Evolutionary conservation across 2,888 invertebrate genomes (phyloP), one percentile per base, ranked within the genome.

Genomic region (Bembecia ichneumoniformis): DNA sequence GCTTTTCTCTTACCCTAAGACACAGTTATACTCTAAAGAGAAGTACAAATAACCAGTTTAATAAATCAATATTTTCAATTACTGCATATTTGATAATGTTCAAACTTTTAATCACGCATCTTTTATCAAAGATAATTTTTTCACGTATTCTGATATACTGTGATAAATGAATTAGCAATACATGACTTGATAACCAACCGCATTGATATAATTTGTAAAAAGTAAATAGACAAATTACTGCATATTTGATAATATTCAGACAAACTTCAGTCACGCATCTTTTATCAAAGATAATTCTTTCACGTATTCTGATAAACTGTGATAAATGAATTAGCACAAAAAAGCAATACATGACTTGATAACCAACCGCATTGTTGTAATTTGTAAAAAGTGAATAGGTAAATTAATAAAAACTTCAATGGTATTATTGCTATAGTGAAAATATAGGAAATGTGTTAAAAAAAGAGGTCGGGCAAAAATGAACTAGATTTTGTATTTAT

Each of bases 231-330:
- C 9, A 28, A 28, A 28, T 28, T 9, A 28, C n/a, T n/a, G n/a
- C n/a, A n/a, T n/a, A n/a, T n/a, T n/a, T n/a, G n/a, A n/a, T n/a
- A n/a, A n/a, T n/a, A n/a, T n/a, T 35, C 35, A 11, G 36, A 36
- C 36, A n/a, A 36, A 36, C 7, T 36, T 36, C n/a, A 10, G 57
- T 58, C 63, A 65, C 58, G 58, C 60, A 63, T 60, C 54, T 59
- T 51, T 63, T 64, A 69, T 66, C 66, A 47, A 2, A 47, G 68
- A 68, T 68, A 68, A 58, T 48, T 58, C 55, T 64, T 62, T 65
- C 67, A 68, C 68, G 66, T 69, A 58, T 56, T 52, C 46, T 48
- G 64, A 64, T 66, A 67, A 60, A 50, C 43, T 57, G 58, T 57
- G 57, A 48, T 15, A 43, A 49, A 40, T 15, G 14, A 28, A 28